Evolutionary conservation across 2,888 invertebrate species (phyloP), one percentile per base, ranked within the genome.

Genomic region (Orthonychiurus folsomi): DNA sequence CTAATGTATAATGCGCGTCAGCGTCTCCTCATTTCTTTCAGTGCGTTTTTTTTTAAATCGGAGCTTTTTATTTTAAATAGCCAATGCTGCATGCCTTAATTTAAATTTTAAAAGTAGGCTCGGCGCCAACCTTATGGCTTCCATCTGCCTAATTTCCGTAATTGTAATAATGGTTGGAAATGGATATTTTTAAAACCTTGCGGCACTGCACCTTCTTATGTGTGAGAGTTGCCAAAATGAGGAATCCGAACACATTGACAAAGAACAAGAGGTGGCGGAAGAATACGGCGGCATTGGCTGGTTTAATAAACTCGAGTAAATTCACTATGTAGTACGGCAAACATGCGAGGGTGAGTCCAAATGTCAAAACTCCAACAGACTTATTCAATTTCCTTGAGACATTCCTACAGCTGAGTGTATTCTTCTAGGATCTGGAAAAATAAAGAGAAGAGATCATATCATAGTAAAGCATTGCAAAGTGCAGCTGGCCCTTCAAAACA

Each of bases 171-270:
- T n/a, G n/a, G n/a, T n/a, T n/a, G n/a, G n/a, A n/a, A n/a, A n/a
- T n/a, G n/a, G n/a, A n/a, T n/a, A n/a, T n/a, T n/a, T n/a, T n/a
- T n/a, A n/a, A n/a, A n/a, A n/a, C n/a, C n/a, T n/a, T n/a, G n/a
- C n/a, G n/a, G n/a, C n/a, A n/a, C n/a, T n/a, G n/a, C n/a, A 59
- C 59, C 50, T 59, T 59, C 50, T 59, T 59, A 37, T 59, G 26
- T 15, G 37, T 50, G 26, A 37, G 47, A 5, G 59, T 50, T 24
- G 59, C 59, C 23, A 59, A 50, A 5, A 48, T 48, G 12, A 59
- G 26, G 23, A 59, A 59, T 59, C 59, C 59, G 50, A 59, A 59
- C 3, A 37, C 21, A 50, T 59, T 50, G 21, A 37, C n/a, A 23
- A 59, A 59, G 24, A 50, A 59, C n/a, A 59, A 23, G 3, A 59